phyloP scores from a whole-genome alignment of 1,140 invertebrate genomes.

The Thalassaphorura encarpata region DNA sequence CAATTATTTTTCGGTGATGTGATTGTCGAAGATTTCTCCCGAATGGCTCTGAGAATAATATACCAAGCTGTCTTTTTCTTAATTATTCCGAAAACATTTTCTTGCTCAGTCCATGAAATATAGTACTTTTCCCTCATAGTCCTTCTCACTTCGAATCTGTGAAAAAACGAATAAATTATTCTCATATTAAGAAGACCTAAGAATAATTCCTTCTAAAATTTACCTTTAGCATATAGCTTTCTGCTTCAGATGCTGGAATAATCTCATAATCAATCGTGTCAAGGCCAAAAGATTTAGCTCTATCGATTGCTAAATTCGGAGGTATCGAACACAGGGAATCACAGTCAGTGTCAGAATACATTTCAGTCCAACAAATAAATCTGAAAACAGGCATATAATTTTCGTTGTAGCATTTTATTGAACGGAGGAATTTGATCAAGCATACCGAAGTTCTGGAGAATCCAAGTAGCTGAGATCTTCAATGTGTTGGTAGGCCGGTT shows the following conservation, averaged over 20 bases:
- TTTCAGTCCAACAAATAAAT: slow-evolving; percentile 41
- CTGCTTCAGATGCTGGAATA: slow-evolving; percentile 26
- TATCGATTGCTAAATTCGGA: slow-evolving; percentile 35
- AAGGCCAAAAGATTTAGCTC: slow-evolving; percentile 32
- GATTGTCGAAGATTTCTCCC: slow-evolving; percentile 38
- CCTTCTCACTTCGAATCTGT: slow-evolving; percentile 37
- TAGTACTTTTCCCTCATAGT: slow-evolving; percentile 42
- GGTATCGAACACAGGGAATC: slow-evolving; percentile 36
- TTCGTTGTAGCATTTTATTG: not conserved
- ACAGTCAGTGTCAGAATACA: slow-evolving; percentile 34
- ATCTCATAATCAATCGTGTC: slow-evolving; percentile 28
- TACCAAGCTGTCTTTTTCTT: slow-evolving; percentile 47
- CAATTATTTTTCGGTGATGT: not conserved
- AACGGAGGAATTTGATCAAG: not conserved
- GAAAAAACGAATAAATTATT: slow-evolving; percentile 2
- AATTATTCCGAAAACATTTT: slow-evolving; percentile 40
- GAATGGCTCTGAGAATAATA: slow-evolving; percentile 40
- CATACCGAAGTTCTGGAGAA: slow-evolving; percentile 35
- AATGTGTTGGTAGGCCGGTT: slow-evolving; percentile 43
- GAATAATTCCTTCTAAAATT: not conserved
- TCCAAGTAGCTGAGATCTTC: slow-evolving; percentile 39
- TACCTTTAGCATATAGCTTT: slow-evolving; percentile 32
- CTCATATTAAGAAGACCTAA: not conserved
- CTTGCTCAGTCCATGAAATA: slow-evolving; percentile 40
- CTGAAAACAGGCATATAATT: slow-evolving; percentile 6